Conservation (phyloP, 2,888 invertebrate genomes). For the Nephrotoma guestfalica region DNA sequence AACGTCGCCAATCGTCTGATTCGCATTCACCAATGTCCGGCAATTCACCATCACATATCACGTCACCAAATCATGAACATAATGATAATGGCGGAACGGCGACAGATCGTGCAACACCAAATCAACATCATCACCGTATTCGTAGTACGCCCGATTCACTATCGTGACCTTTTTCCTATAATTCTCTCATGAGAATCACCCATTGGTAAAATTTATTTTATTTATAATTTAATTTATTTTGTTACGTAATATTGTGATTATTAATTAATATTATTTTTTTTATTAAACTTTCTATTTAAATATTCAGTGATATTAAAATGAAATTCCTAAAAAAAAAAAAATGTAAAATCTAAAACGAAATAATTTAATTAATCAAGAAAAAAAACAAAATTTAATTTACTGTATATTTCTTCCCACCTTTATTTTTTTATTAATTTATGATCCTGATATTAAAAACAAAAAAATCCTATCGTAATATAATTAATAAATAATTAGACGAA, state of each 20-base stretch:
- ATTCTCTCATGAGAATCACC: conserved; percentile 6
- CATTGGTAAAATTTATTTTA: conserved; percentile 3
- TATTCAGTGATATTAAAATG: not conserved
- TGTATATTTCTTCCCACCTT: not conserved
- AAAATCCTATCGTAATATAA: not conserved
- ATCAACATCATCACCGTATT: not conserved
- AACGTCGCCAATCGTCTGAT: conserved; percentile 33
- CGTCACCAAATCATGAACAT: conserved; percentile 14
- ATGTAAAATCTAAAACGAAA: not conserved
- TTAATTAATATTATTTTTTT: not conserved
- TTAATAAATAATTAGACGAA: not conserved
- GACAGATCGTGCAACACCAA: conserved; percentile 7
- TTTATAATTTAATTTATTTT: not conserved
- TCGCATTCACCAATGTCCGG: conserved; percentile 38
- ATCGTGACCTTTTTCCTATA: conserved; percentile 6
- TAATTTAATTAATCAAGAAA: not conserved
- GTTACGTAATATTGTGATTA: not conserved
- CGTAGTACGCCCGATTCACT: conserved; percentile 3
- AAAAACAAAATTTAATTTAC: not conserved
- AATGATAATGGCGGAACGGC: conserved; percentile 10
- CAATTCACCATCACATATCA: conserved; percentile 28
- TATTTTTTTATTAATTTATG: not conserved
- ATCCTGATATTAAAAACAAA: not conserved
- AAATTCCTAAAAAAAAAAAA: not conserved
- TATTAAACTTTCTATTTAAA: not conserved